Base-by-base conservation (phyloP, 2,797 vertebrate genomes). In the Brachyrhaphis roseni region DNA sequence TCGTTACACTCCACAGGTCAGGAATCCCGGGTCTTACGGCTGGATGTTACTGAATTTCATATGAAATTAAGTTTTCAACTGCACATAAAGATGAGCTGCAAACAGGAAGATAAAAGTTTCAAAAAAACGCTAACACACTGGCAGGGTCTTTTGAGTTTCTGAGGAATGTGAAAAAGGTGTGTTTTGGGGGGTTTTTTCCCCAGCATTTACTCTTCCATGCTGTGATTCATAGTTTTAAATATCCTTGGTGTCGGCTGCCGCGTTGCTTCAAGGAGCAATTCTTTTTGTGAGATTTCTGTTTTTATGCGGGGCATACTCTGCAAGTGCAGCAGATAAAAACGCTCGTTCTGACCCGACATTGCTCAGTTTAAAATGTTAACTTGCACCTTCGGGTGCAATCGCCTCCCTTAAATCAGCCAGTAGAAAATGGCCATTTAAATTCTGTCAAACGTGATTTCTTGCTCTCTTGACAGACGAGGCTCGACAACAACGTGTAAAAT, bases 401-500 rank as follows among this genome's bases (percentile, higher is more conserved):
- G 88, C 91, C 91, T 88, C 81, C 83, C 79, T 84, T 82, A 80
- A 86, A 86, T 88, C 0, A 39, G 62, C 51, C 51, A 26, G 51
- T 1, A 15, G 55, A 31, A 39, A 88, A 92, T 90, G 7, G 83
- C 90, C 86, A 80, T 86, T 75, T 78, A 88, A 90, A 93, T 73
- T 86, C 76, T 77, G 83, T 12, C 80, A 77, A 83, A 89, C 74
- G 84, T 43, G 23, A 70, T 39, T 41, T 41, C 39, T 43, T 77
- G 79, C 77, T 77, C 77, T 77, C 53, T 88, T 90, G 90, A 92
- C 88, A 91, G 92, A 93, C 87, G 78, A 80, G 78, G 49, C 81
- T 62, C 90, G 92, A 92, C 90, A 90, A 89, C 59, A 81, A 80
- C 87, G 8, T 75, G 90, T 92, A 83, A 94, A 93, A 92, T 89